Conservation (phyloP, 2,888 invertebrate species). For the Pherbina coryleti region DNA sequence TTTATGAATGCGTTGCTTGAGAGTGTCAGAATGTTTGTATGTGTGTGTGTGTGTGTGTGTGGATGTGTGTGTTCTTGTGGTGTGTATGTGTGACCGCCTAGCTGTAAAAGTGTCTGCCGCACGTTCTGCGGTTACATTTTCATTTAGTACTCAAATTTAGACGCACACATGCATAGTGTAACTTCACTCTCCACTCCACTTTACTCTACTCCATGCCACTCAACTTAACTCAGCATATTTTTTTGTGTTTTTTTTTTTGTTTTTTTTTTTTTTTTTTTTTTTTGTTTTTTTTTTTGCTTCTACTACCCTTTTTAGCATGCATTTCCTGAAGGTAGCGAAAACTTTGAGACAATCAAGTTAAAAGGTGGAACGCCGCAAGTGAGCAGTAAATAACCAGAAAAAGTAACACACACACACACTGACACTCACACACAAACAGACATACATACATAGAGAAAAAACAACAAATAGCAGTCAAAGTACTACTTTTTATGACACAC, state of each 20-base stretch:
- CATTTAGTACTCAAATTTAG: conserved; percentile 24
- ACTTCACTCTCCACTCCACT: background rate
- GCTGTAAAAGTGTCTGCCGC: conserved; percentile 24
- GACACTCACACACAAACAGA: too few relatives aligned
- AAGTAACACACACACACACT: background rate
- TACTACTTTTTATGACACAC: conserved; percentile 6
- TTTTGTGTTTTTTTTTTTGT: background rate
- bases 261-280: background rate
- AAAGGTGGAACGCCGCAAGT: conserved; percentile 17
- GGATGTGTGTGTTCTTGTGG: background rate
- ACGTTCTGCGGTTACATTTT: conserved; percentile 34
- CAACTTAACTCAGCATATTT: background rate
- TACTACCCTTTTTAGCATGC: background rate
- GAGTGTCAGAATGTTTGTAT: background rate
- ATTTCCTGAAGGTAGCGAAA: conserved; percentile 12
- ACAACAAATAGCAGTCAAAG: background rate
- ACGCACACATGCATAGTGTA: background rate
- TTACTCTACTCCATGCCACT: background rate
- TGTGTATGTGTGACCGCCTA: too few relatives aligned
- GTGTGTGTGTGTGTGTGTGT: background rate
- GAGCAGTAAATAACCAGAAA: too few relatives aligned
- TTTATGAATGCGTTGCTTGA: background rate
- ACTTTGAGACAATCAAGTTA: conserved; percentile 29
- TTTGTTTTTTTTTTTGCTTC: background rate
- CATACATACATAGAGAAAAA: background rate